A percentile compares a stretch with the other conserved stretches of the same genome.
These are phyloP conservation scores for Candoia aspera DNA, from an alignment of 2,113 vertebrate species.

Conservation along the genomic window DNA sequence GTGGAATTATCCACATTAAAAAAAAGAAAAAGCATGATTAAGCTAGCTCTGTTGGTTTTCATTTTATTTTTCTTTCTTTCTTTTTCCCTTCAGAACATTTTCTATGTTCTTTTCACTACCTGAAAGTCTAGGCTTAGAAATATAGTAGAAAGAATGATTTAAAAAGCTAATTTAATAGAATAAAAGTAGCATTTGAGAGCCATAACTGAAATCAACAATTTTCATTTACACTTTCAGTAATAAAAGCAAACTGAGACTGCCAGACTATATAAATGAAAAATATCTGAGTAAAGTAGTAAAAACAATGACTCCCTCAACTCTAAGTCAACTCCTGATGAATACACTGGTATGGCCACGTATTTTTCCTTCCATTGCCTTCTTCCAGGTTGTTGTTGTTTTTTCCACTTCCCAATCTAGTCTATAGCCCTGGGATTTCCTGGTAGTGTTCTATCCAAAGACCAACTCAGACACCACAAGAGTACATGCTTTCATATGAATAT, in stretches of 20 bases:
- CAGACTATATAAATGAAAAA: background rate
- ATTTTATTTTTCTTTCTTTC: background rate
- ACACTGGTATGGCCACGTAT: background rate
- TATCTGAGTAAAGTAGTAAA: background rate
- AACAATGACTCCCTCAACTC: background rate
- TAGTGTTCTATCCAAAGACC: background rate
- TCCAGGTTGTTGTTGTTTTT: background rate
- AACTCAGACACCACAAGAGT: background rate
- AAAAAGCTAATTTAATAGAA: background rate
- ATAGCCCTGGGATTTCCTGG: background rate
- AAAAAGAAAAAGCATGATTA: too few relatives aligned
- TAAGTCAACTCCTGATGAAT: background rate
- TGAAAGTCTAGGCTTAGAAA: background rate
- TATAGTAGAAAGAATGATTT: background rate
- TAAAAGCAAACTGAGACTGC: background rate
- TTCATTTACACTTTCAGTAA: background rate
- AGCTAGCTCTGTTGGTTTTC: background rate
- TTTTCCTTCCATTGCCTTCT: background rate
- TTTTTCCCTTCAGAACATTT: background rate
- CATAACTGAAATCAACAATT: background rate
- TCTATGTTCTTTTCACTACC: background rate
- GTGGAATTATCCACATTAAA: too few relatives aligned
- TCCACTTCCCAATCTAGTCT: background rate
- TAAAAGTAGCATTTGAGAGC: background rate
- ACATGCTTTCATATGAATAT: background rate